Percentiles rank a stretch among this genome's conserved stretches.
Evolutionary conservation across 1,140 invertebrate species (phyloP).

Genomic region (Hyposmocoma kahamanoa): DNA sequence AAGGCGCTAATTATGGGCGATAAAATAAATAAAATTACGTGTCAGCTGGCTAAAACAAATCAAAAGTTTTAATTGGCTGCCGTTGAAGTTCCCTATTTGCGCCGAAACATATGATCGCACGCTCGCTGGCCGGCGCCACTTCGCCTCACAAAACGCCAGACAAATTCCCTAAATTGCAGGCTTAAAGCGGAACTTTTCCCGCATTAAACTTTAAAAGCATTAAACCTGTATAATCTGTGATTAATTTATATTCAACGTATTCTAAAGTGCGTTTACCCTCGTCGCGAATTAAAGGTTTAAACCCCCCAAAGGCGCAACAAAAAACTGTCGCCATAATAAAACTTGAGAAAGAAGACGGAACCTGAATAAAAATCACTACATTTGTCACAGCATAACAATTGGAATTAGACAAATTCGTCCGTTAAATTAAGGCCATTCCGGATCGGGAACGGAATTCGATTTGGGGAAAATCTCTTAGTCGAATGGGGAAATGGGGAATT

Average conservation of each 20-base stretch:
- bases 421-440: conserved; percentile 63
- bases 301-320: background rate
- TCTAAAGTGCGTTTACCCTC: conserved; percentile 1
- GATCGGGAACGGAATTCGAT: conserved; percentile 49
- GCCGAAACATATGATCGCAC: background rate
- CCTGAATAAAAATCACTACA: conserved; percentile 61
- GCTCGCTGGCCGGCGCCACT: background rate
- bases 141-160: background rate
- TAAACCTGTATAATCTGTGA: conserved; percentile 25
- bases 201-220: conserved; percentile 30
- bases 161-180: conserved; percentile 21
- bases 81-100: background rate
- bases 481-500: conserved; percentile 41
- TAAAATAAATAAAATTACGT: background rate
- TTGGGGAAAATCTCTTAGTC: conserved; percentile 52
- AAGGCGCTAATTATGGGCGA: background rate
- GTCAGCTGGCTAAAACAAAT: background rate
- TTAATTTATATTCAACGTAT: conserved; percentile 17
- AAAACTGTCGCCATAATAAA: conserved; percentile 7
- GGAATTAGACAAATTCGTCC: conserved; percentile 67
- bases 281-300: conserved; percentile 2
- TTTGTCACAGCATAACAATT: conserved; percentile 65
- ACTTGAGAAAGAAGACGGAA: conserved; percentile 26
- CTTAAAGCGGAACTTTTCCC: conserved; percentile 28
- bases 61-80: background rate